Conservation (phyloP, 2,113 vertebrate genomes). For the Ophthalmolycus amberensis region DNA sequence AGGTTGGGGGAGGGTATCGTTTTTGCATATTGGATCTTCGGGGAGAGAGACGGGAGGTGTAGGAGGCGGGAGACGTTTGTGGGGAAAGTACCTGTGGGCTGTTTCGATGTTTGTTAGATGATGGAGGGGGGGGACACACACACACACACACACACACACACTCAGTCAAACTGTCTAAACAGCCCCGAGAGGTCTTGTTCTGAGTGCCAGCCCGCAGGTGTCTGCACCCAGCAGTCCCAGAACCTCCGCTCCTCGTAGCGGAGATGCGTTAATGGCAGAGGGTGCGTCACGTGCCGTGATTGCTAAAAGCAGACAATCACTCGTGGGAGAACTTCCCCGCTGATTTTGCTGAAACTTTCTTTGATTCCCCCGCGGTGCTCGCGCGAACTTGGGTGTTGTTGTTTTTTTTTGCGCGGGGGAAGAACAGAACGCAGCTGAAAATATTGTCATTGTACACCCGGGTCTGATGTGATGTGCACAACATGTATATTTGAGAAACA, state of each 20-base stretch:
- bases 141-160: conserved; percentile 42
- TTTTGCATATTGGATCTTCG: conserved; percentile 54
- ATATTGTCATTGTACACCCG: conserved; percentile 45
- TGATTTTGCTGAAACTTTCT: conserved; percentile 66
- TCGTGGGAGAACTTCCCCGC: conserved; percentile 22
- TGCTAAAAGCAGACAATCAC: conserved; percentile 63
- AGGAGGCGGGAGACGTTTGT: conserved; percentile 25
- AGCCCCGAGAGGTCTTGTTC: conserved; percentile 43
- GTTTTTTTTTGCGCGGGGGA: conserved; percentile 30
- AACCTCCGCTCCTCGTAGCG: conserved; percentile 24
- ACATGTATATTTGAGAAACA: conserved; percentile 30
- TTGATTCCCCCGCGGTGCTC: conserved; percentile 27
- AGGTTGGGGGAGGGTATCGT: conserved; percentile 54
- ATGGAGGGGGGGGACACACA: conserved; percentile 38
- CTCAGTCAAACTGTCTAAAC: conserved; percentile 57
- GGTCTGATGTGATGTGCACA: conserved; percentile 27
- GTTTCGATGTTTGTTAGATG: conserved; percentile 65
- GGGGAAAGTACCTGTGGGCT: conserved; percentile 43
- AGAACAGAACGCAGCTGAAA: conserved; percentile 34
- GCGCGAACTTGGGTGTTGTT: conserved; percentile 32
- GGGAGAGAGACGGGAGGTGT: conserved; percentile 26
- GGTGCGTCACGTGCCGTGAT: conserved; percentile 59
- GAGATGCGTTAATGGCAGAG: conserved; percentile 45
- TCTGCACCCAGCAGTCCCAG: conserved; percentile 20
- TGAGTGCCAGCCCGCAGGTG: conserved; percentile 55